Percentiles rank a stretch among this genome's conserved stretches.
Conservation (phyloP, 2,888 invertebrate genomes). For the Sycophila texana region DNA sequence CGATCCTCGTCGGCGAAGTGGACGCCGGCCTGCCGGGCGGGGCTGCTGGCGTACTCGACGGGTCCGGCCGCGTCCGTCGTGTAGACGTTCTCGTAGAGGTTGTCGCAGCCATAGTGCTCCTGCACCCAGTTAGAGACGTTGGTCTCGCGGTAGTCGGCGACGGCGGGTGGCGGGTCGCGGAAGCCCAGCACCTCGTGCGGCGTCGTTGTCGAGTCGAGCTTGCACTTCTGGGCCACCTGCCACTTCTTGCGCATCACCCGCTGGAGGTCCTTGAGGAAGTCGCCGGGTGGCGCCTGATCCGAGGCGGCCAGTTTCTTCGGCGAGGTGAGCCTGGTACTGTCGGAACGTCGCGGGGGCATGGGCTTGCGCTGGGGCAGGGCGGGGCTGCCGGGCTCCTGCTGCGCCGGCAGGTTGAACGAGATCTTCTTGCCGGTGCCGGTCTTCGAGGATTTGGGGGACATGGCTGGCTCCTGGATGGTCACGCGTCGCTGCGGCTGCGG, state of each 20-base stretch:
- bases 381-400: constrained; percentile 77
- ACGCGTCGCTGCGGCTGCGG: constrained; percentile 79
- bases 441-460: constrained; percentile 76
- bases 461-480: constrained; percentile 80
- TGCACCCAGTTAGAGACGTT: constrained; percentile 94
- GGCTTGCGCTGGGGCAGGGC: constrained; percentile 82
- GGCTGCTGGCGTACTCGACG: constrained; percentile 76
- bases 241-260: constrained; percentile 95
- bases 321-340: constrained; percentile 79
- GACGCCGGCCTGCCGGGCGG: constrained; percentile 65
- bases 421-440: constrained; percentile 81
- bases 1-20: constrained; percentile 68
- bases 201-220: constrained; percentile 89
- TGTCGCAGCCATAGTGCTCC: constrained; percentile 87
- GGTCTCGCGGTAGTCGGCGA: constrained; percentile 86
- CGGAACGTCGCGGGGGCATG: constrained; percentile 84
- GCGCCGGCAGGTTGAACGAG: constrained; percentile 79
- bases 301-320: constrained; percentile 87
- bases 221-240: constrained; percentile 95
- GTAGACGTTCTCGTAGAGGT: constrained; percentile 87
- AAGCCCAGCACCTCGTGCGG: constrained; percentile 95
- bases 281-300: constrained; percentile 85
- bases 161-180: constrained; percentile 85
- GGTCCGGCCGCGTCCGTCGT: constrained; percentile 75
- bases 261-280: constrained; percentile 92